These are phyloP conservation scores for Elachura formosa DNA, from an alignment of 2,113 vertebrate genomes.

Conservation along the genomic window DNA sequence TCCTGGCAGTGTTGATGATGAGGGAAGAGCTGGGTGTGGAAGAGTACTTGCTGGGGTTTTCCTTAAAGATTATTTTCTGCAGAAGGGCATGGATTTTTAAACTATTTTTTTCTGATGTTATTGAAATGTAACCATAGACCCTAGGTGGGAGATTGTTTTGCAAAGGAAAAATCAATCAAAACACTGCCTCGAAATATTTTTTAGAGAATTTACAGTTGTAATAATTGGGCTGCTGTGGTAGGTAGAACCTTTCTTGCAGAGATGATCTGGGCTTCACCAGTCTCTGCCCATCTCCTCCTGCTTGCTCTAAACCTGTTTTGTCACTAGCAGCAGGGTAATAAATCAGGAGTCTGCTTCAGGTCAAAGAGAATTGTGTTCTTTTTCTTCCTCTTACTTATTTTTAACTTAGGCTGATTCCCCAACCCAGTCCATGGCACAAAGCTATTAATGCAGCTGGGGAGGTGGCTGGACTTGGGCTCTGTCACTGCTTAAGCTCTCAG, in stretches of 20 bases:
- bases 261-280: not conserved
- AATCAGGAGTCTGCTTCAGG: not conserved
- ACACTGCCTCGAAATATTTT: not conserved
- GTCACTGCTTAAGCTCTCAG: not conserved
- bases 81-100: not conserved
- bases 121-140: not conserved
- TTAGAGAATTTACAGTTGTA: not conserved
- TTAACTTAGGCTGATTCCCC: not conserved
- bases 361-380: not conserved
- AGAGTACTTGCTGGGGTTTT: not conserved
- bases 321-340: not conserved
- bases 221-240: not conserved
- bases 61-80: not conserved
- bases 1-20: not conserved
- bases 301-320: not conserved
- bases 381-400: not conserved
- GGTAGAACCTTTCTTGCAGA: not conserved
- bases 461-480: not conserved
- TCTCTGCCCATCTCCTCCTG: not conserved
- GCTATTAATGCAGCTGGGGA: not conserved
- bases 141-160: not conserved
- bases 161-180: slow-evolving; percentile 14
- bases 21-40: not conserved
- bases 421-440: not conserved
- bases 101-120: not conserved